Base-by-base conservation (phyloP, 2,888 invertebrate genomes). In the Mythimna lalbum region DNA sequence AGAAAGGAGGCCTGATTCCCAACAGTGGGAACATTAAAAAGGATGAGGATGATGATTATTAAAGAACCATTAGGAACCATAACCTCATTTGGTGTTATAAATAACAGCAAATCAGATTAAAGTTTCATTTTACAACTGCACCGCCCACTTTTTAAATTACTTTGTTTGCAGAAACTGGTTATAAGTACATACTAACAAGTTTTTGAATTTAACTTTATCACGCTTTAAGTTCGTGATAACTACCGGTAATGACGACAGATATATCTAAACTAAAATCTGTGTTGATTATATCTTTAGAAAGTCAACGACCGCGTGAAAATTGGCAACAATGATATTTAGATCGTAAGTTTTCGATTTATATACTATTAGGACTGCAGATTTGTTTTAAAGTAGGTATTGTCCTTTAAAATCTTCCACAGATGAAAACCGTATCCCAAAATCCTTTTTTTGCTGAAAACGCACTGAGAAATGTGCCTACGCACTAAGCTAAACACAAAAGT, bases 141-240 rank as follows among this genome's bases (percentile, higher is more conserved):
- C 39, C 73, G 27, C 63, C 57, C 63, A 31, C 53, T 50, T 61
- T 79, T 63, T 33, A 81, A 75, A 76, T 80, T 49, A 80, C 66
- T 75, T 74, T 39, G 39, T 36, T n/a, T 19, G 14, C 49, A 23
- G 36, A 62, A 62, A 59, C 57, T 53, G 78, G 36, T 60, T 39
- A n/a, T 5, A 59, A 62, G 59, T 36, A 63, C 53, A 49, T 47
- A 57, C 43, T 64, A 75, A 68, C 68, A 77, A 77, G 77, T 80
- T 77, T 77, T 64, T 68, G 56, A 77, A 68, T 77, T 76, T 80
- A 80, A 77, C 76, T 80, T 77, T 49, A 63, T 56, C 19, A 49
- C 39, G 23, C 39, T 62, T 78, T 52, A 57, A 43, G 36, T 52
- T 60, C 14, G 55, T 52, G 50, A 61, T 67, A 50, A 72, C 27